phyloP scores from a whole-genome alignment of 2,797 vertebrate genomes.

The Eulemur rubriventer region DNA sequence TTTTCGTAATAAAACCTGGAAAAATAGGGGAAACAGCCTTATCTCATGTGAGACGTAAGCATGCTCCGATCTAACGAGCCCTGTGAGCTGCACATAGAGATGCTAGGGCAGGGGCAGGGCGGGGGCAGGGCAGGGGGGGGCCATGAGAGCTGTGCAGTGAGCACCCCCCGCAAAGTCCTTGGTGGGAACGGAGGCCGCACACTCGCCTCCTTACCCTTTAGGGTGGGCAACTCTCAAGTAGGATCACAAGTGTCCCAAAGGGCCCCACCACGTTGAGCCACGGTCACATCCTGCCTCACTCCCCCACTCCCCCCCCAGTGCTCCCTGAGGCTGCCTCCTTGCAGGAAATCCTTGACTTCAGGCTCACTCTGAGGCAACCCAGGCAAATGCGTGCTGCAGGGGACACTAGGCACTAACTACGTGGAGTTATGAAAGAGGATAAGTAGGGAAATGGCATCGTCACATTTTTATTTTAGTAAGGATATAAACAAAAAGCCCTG shows the following conservation, averaged over 20 bases:
- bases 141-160: too few species aligned
- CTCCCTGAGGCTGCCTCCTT: neutral
- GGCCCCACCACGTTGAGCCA: too few species aligned
- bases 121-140: too few species aligned
- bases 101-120: too few species aligned
- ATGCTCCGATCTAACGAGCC: fast-evolving
- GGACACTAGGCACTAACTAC: neutral
- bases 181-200: fast-evolving
- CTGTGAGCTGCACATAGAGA: too few species aligned
- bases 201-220: neutral
- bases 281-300: neutral
- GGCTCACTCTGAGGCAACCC: neutral
- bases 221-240: too few species aligned
- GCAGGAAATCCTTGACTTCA: neutral
- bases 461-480: neutral
- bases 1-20: neutral
- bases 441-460: neutral
- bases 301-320: fast-evolving
- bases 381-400: neutral
- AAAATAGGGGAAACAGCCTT: neutral
- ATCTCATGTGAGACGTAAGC: neutral
- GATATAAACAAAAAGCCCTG: neutral
- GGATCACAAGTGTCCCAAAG: neutral
- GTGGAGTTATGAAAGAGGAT: neutral
- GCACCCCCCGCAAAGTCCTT: neutral